Conservation (phyloP, 2,888 invertebrate species). For the Drosophila kuntzei region DNA sequence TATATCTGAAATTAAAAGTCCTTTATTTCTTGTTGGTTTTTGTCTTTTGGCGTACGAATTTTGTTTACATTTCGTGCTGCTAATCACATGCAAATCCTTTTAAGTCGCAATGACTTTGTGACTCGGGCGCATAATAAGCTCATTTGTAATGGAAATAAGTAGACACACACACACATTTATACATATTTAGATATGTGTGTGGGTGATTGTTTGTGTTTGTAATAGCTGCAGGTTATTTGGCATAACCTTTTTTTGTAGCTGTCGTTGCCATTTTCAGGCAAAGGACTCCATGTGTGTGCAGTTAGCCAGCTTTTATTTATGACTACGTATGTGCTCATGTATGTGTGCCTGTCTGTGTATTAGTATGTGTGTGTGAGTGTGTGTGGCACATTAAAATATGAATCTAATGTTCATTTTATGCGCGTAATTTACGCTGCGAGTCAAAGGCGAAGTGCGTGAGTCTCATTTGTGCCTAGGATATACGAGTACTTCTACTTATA, state of each 20-base stretch:
- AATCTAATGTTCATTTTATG: conserved; percentile 82
- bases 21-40: conserved; percentile 44
- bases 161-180: conserved; percentile 28
- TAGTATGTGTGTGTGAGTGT: conserved; percentile 14
- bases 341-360: conserved; percentile 4
- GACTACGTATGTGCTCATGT: conserved; percentile 16
- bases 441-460: conserved; percentile 33
- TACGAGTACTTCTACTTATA: conserved; percentile 5
- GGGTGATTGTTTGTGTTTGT: conserved; percentile 59
- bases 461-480: conserved; percentile 31
- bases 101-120: conserved; percentile 81
- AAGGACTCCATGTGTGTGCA: conserved; percentile 26
- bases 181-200: conserved; percentile 20
- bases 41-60: conserved; percentile 68
- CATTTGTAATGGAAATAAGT: conserved; percentile 76
- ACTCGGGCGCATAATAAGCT: conserved; percentile 80
- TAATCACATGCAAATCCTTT: conserved; percentile 81
- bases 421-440: conserved; percentile 77
- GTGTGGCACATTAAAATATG: conserved; percentile 72
- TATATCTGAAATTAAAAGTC: background rate
- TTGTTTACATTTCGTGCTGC: conserved; percentile 77
- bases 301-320: conserved; percentile 65
- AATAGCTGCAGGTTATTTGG: conserved; percentile 78
- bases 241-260: conserved; percentile 70
- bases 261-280: conserved; percentile 51